Conservation (phyloP, 1,140 invertebrate species). For the Amyelois transitella region DNA sequence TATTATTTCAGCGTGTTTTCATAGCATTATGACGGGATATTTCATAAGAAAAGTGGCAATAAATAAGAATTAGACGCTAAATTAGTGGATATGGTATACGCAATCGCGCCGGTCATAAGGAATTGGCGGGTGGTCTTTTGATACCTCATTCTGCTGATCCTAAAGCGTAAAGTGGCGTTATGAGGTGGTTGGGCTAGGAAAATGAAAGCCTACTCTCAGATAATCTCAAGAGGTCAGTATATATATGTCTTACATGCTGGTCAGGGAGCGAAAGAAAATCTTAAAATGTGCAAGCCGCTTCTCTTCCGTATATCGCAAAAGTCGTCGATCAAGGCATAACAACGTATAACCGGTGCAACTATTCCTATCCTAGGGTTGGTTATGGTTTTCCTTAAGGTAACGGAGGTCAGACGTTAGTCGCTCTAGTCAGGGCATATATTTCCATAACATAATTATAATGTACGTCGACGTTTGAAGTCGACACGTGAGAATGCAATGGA, state of each 20-base stretch:
- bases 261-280: too few relatives aligned
- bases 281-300: too few relatives aligned
- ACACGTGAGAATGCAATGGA: too few relatives aligned
- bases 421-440: too few relatives aligned
- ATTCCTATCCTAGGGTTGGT: too few relatives aligned
- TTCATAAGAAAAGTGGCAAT: constrained; percentile 25
- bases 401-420: too few relatives aligned
- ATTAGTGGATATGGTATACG: constrained; percentile 47
- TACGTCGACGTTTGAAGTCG: too few relatives aligned
- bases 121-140: constrained; percentile 23
- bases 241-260: not conserved
- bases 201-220: not conserved
- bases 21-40: constrained; percentile 8
- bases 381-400: too few relatives aligned
- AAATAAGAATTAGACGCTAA: constrained; percentile 31
- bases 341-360: too few relatives aligned
- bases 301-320: not conserved
- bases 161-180: constrained; percentile 25
- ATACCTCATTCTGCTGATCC: constrained; percentile 17
- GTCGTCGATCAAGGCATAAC: too few relatives aligned
- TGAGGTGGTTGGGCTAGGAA: constrained; percentile 8
- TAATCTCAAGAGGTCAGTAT: too few relatives aligned
- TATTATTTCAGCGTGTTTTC: not conserved
- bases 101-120: constrained; percentile 30
- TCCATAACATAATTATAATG: too few relatives aligned